phyloP scores from a whole-genome alignment of 2,113 vertebrate species.

The Oophaga pumilio region DNA sequence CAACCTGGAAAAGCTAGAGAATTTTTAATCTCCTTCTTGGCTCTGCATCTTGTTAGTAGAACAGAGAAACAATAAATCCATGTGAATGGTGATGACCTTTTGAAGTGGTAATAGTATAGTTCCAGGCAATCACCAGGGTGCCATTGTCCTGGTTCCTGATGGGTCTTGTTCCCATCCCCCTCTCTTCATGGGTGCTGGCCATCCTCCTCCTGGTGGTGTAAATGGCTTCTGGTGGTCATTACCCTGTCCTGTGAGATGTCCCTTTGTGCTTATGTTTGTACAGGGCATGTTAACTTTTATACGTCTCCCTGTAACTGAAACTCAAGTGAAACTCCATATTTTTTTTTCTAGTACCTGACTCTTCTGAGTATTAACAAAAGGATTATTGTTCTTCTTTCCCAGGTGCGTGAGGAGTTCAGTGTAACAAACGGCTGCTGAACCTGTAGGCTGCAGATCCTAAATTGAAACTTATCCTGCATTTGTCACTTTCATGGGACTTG shows the following conservation, averaged over 20 bases:
- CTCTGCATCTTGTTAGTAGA: not conserved
- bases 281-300: slow-evolving; percentile 9
- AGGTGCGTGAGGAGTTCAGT: slow-evolving; percentile 13
- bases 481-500: not conserved
- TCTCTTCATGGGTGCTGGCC: not conserved
- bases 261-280: slow-evolving; percentile 10
- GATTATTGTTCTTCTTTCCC: slow-evolving; percentile 37
- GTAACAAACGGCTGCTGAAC: not conserved
- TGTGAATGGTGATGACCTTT: not conserved
- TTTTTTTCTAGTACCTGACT: not conserved
- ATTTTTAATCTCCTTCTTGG: not conserved
- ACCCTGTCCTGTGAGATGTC: not conserved
- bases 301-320: slow-evolving; percentile 34
- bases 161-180: not conserved
- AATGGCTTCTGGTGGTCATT: slow-evolving; percentile 5
- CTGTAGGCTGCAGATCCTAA: not conserved
- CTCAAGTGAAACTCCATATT: slow-evolving; percentile 18
- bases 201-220: not conserved
- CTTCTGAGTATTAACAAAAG: not conserved
- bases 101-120: slow-evolving; percentile 13
- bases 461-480: not conserved
- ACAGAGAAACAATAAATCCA: not conserved
- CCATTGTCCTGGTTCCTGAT: not conserved
- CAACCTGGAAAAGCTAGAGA: not conserved
- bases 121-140: not conserved